These are phyloP conservation scores for Cepaea hortensis DNA, from an alignment of 2,888 invertebrate genomes.

Conservation along the genomic window DNA sequence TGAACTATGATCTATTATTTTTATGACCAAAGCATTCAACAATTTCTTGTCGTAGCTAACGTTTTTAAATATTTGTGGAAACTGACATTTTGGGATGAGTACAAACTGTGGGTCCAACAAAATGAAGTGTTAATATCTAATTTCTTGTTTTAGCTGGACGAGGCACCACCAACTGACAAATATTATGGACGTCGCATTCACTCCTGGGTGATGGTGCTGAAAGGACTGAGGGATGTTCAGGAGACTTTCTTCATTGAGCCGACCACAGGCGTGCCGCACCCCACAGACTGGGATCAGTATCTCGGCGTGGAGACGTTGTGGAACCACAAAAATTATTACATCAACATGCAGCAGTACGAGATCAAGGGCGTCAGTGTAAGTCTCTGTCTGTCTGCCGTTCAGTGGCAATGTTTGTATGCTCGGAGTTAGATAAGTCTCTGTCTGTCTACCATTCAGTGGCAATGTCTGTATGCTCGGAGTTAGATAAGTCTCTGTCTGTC, in stretches of 20 bases:
- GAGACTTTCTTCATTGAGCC: constrained; percentile 48
- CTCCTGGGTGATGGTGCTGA: constrained; percentile 47
- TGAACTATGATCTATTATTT: too few relatives aligned
- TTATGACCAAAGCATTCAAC: too few relatives aligned
- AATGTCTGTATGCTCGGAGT: too few relatives aligned
- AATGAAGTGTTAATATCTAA: too few relatives aligned
- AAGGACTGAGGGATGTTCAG: constrained; percentile 22
- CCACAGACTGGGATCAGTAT: constrained; percentile 37
- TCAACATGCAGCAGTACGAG: constrained; percentile 37
- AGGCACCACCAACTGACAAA: constrained; percentile 42
- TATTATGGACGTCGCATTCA: constrained; percentile 29
- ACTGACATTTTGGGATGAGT: too few relatives aligned
- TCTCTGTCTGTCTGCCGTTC: not conserved
- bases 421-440: not conserved
- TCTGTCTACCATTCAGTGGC: not conserved
- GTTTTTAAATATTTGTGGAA: too few relatives aligned
- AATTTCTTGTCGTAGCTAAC: too few relatives aligned
- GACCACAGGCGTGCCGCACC: constrained; percentile 39
- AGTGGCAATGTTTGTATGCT: too few relatives aligned
- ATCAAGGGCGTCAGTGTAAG: constrained; percentile 23
- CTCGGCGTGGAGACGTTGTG: constrained; percentile 47
- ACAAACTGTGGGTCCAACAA: too few relatives aligned
- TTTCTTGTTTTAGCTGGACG: constrained; percentile 15
- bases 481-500: too few relatives aligned
- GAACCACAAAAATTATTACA: constrained; percentile 46